Percentiles rank a stretch among this genome's conserved stretches.
phyloP scores from a whole-genome alignment of 2,888 invertebrate species.

The Capitulum mitella region DNA sequence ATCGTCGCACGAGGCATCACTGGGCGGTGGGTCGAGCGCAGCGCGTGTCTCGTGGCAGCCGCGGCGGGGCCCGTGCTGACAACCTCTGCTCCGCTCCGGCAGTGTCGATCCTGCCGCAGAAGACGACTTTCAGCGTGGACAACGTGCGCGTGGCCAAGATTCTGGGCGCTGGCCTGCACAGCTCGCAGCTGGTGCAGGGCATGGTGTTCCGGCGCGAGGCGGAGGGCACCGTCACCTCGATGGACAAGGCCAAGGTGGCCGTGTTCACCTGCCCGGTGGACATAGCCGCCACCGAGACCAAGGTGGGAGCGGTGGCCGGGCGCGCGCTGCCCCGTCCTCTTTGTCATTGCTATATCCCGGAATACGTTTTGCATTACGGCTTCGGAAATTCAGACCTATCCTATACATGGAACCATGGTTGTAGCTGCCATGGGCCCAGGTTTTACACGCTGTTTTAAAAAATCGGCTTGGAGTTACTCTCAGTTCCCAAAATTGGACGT shows the following conservation, averaged over 20 bases:
- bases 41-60: too few relatives aligned
- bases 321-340: background rate
- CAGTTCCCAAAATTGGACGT: too few relatives aligned
- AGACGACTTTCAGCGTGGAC: constrained; percentile 88
- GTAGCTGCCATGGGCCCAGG: too few relatives aligned
- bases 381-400: too few relatives aligned
- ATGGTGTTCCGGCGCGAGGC: constrained; percentile 97
- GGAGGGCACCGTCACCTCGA: constrained; percentile 78
- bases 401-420: too few relatives aligned
- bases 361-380: too few relatives aligned
- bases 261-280: constrained; percentile 94
- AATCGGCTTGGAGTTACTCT: too few relatives aligned
- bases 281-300: constrained; percentile 85
- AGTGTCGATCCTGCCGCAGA: constrained; percentile 72
- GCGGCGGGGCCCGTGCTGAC: too few relatives aligned
- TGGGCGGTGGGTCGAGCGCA: too few relatives aligned
- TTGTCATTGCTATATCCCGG: too few relatives aligned
- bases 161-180: constrained; percentile 68
- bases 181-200: constrained; percentile 71
- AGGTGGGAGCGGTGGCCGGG: constrained; percentile 54
- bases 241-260: constrained; percentile 76
- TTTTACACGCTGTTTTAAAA: too few relatives aligned
- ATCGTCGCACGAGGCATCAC: too few relatives aligned
- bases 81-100: constrained; percentile 23
- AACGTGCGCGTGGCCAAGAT: constrained; percentile 90